These are phyloP conservation scores for Epizoanthus ramosus DNA, from an alignment of 92 coral and sea anemone genomes.

Conservation along the genomic window DNA sequence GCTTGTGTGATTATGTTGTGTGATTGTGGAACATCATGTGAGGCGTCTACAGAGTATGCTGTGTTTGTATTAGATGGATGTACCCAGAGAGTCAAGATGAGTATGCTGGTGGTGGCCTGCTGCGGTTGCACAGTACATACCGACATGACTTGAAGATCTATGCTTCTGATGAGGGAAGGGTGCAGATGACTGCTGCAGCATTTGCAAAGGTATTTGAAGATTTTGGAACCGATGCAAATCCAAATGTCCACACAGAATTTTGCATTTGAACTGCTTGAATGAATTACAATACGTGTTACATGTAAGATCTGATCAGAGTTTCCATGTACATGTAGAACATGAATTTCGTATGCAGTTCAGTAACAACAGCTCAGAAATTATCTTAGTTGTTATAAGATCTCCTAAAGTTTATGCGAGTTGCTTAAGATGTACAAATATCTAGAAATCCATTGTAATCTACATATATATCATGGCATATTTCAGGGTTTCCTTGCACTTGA, in stretches of 20 bases:
- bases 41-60: too few relatives aligned
- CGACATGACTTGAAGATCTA: conserved; percentile 96
- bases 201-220: conserved; percentile 99
- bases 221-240: too few relatives aligned
- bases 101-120: conserved; percentile 93
- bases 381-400: too few relatives aligned
- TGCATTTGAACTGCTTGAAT: neutral
- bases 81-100: conserved; percentile 85
- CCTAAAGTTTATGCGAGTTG: too few relatives aligned
- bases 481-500: conserved; percentile 97
- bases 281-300: neutral
- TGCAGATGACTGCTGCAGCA: conserved; percentile 99
- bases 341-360: too few relatives aligned
- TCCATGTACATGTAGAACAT: neutral
- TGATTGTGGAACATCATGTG: too few relatives aligned
- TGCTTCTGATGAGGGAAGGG: conserved; percentile 98
- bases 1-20: too few relatives aligned
- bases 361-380: too few relatives aligned
- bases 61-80: conserved; percentile 38
- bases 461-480: neutral
- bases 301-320: neutral
- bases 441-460: too few relatives aligned
- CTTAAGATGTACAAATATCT: too few relatives aligned
- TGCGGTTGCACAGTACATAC: conserved; percentile 94
- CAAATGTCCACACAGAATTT: neutral